A percentile compares a stretch with the other conserved stretches of the same genome.
Conservation (phyloP, 2,888 invertebrate genomes). For the Beris morrisii region DNA sequence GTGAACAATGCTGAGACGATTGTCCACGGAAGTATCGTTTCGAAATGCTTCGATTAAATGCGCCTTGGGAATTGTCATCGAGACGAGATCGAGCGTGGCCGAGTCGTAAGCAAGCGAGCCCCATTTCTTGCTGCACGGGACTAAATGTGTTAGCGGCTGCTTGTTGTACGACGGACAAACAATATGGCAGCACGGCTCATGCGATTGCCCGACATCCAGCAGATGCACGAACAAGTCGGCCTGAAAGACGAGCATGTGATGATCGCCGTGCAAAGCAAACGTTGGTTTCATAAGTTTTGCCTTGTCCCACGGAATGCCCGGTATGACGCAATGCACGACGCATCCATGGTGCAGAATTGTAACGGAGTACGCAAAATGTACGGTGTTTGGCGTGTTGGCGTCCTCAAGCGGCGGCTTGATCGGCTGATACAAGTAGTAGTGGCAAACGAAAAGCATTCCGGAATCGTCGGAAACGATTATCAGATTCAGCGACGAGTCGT, state of each 20-base stretch:
- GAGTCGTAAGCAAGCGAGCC: conserved; percentile 60
- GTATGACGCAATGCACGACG: conserved; percentile 79
- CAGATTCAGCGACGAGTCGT: conserved; percentile 79
- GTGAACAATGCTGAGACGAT: conserved; percentile 79
- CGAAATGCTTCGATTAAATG: conserved; percentile 71
- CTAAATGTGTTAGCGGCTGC: conserved; percentile 61
- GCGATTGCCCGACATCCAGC: conserved; percentile 78
- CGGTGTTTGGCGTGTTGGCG: conserved; percentile 56
- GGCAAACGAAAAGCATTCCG: conserved; percentile 77
- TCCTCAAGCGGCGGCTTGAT: conserved; percentile 57
- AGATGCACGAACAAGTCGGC: conserved; percentile 84
- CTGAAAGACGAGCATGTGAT: conserved; percentile 79
- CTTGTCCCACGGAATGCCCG: conserved; percentile 76
- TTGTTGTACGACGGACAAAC: conserved; percentile 65
- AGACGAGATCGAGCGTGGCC: conserved; percentile 72
- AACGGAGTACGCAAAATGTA: conserved; percentile 84
- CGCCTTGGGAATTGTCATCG: conserved; percentile 65
- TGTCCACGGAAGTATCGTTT: conserved; percentile 67
- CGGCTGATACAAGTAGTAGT: conserved; percentile 81
- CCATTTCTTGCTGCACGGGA: conserved; percentile 59
- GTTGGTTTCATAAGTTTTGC: conserved; percentile 77
- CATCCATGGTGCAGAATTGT: conserved; percentile 81
- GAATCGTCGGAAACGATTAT: conserved; percentile 73
- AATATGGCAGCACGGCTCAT: conserved; percentile 82
- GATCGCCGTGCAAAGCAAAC: conserved; percentile 73